A percentile compares a stretch with the other conserved stretches of the same genome.
These are phyloP conservation scores for Scelioninae gen. 1 DNA, from an alignment of 2,888 invertebrate genomes.

Conservation along the genomic window DNA sequence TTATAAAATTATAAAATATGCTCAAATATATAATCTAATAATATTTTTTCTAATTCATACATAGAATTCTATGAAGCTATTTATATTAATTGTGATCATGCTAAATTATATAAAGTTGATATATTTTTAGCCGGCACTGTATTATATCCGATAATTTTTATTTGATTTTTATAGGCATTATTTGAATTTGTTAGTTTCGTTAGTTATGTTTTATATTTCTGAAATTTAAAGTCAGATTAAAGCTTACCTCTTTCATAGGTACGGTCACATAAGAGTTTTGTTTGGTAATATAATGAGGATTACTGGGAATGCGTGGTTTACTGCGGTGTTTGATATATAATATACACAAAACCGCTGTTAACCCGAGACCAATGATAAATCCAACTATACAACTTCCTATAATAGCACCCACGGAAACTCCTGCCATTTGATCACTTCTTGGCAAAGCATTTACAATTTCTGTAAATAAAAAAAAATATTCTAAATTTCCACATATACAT, in stretches of 20 bases:
- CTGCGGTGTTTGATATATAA: slow-evolving; percentile 84
- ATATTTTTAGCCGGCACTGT: too few relatives aligned
- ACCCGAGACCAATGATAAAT: slow-evolving; percentile 84
- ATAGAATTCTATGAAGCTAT: too few relatives aligned
- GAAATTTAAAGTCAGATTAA: background rate
- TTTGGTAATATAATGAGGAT: slow-evolving; percentile 92
- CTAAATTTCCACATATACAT: background rate
- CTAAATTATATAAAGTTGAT: too few relatives aligned
- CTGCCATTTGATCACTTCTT: slow-evolving; percentile 75
- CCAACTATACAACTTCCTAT: slow-evolving; percentile 84
- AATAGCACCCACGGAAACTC: slow-evolving; percentile 86
- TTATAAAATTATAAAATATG: too few relatives aligned
- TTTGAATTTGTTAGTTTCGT: too few relatives aligned
- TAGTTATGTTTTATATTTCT: too few relatives aligned
- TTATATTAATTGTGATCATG: too few relatives aligned
- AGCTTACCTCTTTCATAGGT: slow-evolving; percentile 91
- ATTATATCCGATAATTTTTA: too few relatives aligned
- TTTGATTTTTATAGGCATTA: too few relatives aligned
- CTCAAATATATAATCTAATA: too few relatives aligned
- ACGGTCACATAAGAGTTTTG: slow-evolving; percentile 94
- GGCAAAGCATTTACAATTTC: slow-evolving; percentile 76
- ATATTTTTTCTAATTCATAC: too few relatives aligned
- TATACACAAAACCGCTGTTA: slow-evolving; percentile 83
- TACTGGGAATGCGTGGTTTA: slow-evolving; percentile 88
- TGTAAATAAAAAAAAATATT: slow-evolving; percentile 53